phyloP scores from a whole-genome alignment of 2,797 vertebrate species.

The Silurus aristotelis region DNA sequence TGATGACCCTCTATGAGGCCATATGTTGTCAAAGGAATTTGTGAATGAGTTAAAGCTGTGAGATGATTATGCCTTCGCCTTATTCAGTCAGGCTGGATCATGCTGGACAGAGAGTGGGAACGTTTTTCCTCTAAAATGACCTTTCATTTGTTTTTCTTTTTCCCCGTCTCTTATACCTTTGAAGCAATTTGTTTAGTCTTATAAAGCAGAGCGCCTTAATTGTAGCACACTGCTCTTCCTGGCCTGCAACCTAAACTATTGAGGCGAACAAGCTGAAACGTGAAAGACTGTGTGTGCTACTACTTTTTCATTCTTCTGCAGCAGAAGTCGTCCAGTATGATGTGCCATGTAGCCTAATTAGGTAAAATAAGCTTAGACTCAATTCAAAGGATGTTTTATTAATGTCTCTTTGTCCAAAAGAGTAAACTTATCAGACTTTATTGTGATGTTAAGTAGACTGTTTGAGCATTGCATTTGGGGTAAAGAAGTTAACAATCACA shows the following conservation, averaged over 20 bases:
- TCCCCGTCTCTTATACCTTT: neutral
- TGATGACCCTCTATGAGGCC: slow-evolving; percentile 26
- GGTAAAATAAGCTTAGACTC: slow-evolving; percentile 11
- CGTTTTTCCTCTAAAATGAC: slow-evolving; percentile 10
- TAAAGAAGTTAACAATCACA: slow-evolving; percentile 25
- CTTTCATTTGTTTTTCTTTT: neutral
- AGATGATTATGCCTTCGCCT: slow-evolving; percentile 45
- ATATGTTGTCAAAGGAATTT: slow-evolving; percentile 17
- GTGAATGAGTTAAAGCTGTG: slow-evolving; percentile 36
- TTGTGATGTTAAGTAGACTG: neutral
- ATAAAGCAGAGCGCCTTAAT: slow-evolving; percentile 39
- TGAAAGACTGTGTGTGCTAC: slow-evolving; percentile 40
- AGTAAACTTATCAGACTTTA: neutral
- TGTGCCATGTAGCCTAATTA: neutral
- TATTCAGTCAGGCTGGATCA: slow-evolving; percentile 42
- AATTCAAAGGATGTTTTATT: neutral
- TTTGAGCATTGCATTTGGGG: slow-evolving; percentile 21
- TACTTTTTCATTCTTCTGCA: slow-evolving; percentile 41
- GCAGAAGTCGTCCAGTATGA: slow-evolving; percentile 29
- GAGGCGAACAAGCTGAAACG: slow-evolving; percentile 44
- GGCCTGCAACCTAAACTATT: slow-evolving; percentile 30
- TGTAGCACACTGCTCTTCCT: slow-evolving; percentile 44
- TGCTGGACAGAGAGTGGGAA: slow-evolving; percentile 30
- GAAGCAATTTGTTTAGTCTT: slow-evolving; percentile 25
- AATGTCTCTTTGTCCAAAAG: neutral